phyloP scores from a whole-genome alignment of 2,113 vertebrate genomes.

The Mesembrinibis cayennensis region DNA sequence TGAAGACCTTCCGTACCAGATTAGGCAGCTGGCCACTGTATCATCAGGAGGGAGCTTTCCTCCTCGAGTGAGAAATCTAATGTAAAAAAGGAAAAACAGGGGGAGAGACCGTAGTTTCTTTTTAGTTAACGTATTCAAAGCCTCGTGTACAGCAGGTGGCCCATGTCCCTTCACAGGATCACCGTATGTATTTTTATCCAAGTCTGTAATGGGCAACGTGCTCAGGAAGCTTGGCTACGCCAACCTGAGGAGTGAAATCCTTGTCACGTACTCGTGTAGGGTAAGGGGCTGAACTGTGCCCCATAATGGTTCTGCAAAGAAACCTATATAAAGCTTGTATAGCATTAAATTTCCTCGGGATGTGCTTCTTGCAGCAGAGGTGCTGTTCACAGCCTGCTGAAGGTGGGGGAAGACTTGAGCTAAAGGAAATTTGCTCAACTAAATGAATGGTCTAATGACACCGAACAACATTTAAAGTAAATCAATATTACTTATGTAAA shows the following conservation, averaged over 20 bases:
- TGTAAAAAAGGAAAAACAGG: not conserved
- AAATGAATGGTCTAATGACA: slow-evolving; percentile 55
- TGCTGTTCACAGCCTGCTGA: not conserved
- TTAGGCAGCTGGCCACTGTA: not conserved
- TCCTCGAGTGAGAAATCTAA: not conserved
- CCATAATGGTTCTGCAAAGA: not conserved
- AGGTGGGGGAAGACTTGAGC: slow-evolving; percentile 25
- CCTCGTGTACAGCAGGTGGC: not conserved
- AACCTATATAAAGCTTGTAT: not conserved
- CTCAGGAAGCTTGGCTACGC: not conserved
- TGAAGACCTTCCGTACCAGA: not conserved
- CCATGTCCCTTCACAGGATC: not conserved
- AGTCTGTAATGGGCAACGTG: not conserved
- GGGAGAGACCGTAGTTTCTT: not conserved
- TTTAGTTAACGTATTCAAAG: not conserved
- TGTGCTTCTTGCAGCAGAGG: not conserved
- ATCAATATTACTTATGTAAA: slow-evolving; percentile 53
- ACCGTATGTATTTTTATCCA: not conserved
- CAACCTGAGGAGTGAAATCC: not conserved
- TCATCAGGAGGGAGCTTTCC: not conserved
- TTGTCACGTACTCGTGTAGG: too few species aligned
- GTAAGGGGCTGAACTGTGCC: not conserved
- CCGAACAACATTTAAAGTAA: slow-evolving; percentile 45
- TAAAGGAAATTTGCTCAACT: slow-evolving; percentile 32
- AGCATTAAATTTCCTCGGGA: not conserved